These are phyloP conservation scores for Periophthalmodon schlosseri DNA, from an alignment of 2,113 vertebrate genomes.

Conservation along the genomic window DNA sequence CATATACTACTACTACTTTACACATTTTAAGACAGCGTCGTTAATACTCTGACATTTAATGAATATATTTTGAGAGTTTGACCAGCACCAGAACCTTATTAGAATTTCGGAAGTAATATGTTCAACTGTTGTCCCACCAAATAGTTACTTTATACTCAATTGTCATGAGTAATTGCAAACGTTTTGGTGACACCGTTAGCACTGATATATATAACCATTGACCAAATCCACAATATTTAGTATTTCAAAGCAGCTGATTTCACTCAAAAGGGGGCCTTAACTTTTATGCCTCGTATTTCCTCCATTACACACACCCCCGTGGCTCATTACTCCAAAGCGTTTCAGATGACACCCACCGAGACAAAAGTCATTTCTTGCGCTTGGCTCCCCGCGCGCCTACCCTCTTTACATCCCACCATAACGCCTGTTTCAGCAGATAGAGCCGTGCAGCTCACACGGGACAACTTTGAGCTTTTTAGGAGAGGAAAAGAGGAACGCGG, in stretches of 20 bases:
- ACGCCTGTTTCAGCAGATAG: constrained; percentile 52
- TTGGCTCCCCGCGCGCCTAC: neutral
- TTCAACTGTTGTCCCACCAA: too few species aligned
- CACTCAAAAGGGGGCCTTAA: neutral
- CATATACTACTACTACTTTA: too few species aligned
- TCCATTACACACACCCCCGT: neutral
- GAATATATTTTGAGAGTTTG: neutral
- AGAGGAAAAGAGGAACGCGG: constrained; percentile 24
- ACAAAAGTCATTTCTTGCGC: constrained; percentile 36
- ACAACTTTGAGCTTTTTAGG: constrained; percentile 24
- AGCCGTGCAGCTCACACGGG: constrained; percentile 20
- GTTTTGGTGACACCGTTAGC: neutral
- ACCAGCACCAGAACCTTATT: neutral
- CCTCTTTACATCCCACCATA: constrained; percentile 20
- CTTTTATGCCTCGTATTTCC: neutral
- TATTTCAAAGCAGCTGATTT: neutral
- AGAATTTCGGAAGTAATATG: neutral
- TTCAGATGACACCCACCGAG: constrained; percentile 48
- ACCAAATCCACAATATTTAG: neutral
- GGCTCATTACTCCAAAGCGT: constrained; percentile 42
- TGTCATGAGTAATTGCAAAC: neutral
- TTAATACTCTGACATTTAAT: neutral
- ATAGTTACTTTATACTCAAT: too few species aligned
- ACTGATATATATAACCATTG: neutral
- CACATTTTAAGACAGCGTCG: too few species aligned